phyloP scores from a whole-genome alignment of 2,797 vertebrate species.

The Eulemur rubriventer region DNA sequence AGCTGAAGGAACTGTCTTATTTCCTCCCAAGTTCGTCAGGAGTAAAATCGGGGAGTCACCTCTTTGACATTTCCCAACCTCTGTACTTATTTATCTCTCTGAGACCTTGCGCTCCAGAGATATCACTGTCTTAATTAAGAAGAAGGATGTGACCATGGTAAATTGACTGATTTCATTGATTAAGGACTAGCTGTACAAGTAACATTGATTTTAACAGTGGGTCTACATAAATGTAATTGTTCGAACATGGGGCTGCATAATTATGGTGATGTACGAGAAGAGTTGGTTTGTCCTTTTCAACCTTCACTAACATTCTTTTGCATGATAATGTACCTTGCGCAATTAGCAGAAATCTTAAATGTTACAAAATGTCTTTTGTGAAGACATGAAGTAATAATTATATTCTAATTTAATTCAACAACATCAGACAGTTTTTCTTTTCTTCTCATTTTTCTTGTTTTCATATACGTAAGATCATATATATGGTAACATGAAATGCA shows the following conservation, averaged over 20 bases:
- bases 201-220: conserved; percentile 93
- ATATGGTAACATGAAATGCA: neutral
- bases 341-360: conserved; percentile 90
- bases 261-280: conserved; percentile 89
- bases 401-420: conserved; percentile 85
- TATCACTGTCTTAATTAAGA: conserved; percentile 96
- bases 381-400: conserved; percentile 87
- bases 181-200: conserved; percentile 91
- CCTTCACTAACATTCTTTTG: conserved; percentile 90
- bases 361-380: conserved; percentile 88
- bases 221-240: conserved; percentile 95
- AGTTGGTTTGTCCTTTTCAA: conserved; percentile 91
- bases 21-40: conserved; percentile 86
- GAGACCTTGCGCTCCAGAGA: conserved; percentile 89
- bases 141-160: conserved; percentile 91
- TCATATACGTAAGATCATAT: neutral
- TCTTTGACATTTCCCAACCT: conserved; percentile 90
- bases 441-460: conserved; percentile 68
- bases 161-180: conserved; percentile 95
- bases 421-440: conserved; percentile 80
- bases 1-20: conserved; percentile 87
- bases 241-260: conserved; percentile 91
- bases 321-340: conserved; percentile 88
- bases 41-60: conserved; percentile 89
- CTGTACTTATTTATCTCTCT: conserved; percentile 91